Base-by-base conservation (phyloP, 2,888 invertebrate species). In the Torymus auratus region DNA sequence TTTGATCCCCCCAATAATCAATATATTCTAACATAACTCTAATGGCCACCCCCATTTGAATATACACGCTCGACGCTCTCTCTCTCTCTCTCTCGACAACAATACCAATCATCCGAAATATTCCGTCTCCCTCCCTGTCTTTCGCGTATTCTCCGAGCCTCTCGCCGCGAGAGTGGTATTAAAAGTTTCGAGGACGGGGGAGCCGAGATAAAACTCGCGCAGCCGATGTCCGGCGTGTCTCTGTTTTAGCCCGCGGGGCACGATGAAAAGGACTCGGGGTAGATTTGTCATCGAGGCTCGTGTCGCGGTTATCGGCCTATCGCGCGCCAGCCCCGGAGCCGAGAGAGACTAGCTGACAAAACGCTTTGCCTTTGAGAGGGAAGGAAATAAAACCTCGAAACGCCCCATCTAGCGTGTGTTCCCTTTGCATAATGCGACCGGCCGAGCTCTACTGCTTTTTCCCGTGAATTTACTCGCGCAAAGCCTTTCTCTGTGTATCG, bases 1-100 rank as follows among this genome's bases (percentile, higher is more conserved):
- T 89, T 90, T 90, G 89, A 90, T 89, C 88, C 88, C 88, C 89
- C 88, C 90, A 89, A 90, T 91, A 91, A 91, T 90, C 90, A 90
- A 90, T 90, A 90, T 90, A 78, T 78, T 67, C 89, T 88, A 89
- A 88, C 90, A 88, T 89, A 90, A 90, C 89, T 90, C 89, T 90
- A 90, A 89, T 89, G 89, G 90, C 89, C 87, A 88, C 88, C 88
- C 41, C 88, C 86, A 90, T 89, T 90, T 89, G 89, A 89, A 90
- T 90, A 86, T 84, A 88, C 86, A 17, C 67, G 52, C n/a, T n/a
- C n/a, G n/a, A n/a, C 17, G 11, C 28, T 56, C 52, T 60, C 58
- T 20, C 20, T 20, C 20, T 20, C 20, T 1, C 20, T 20, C 20
- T 20, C 20, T 84, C 86, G 85, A 85, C 85, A 86, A 89, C 89